Evolutionary conservation across 2,113 vertebrate genomes (phyloP), one percentile per base, ranked within the genome.

Genomic region (Colossoma macropomum): DNA sequence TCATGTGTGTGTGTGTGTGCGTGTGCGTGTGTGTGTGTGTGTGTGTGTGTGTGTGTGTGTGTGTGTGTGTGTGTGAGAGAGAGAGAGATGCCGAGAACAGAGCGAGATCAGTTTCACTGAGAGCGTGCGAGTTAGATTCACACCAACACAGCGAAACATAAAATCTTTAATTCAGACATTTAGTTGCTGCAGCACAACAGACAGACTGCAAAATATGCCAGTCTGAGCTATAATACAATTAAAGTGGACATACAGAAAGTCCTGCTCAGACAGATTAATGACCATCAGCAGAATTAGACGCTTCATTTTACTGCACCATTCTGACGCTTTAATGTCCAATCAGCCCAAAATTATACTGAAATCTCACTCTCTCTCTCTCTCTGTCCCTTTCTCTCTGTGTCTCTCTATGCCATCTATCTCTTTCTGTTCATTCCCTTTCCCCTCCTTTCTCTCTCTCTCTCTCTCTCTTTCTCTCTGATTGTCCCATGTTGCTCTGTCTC

Each of bases 21-120:
- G 72, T 65, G 73, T 21, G 79, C 34, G 79, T 79, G 65, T 17
- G 65, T 48, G 77, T 50, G 70, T 60, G 71, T 34, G 70, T 32
- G 76, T 56, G 48, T 19, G 71, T 68, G 77, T 41, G 72, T 65
- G 73, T 21, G 79, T 50, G 79, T 79, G 65, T 17, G 65, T 48
- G 77, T 50, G 70, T 60, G 71, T 34, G 70, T 32, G 76, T 56
- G 48, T 19, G 71, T 68, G 77, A n/a, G n/a, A n/a, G n/a, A n/a
- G n/a, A n/a, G n/a, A n/a, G n/a, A n/a, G n/a, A 23, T 23, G 12
- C n/a, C n/a, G 27, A 30, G 27, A 30, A 30, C 62, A 65, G 63
- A 17, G 27, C 0, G 27, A 65, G 62, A 65, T 28, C 25, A n/a
- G n/a, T n/a, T n/a, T n/a, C n/a, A n/a, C n/a, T n/a, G n/a, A 28